A percentile compares a stretch with the other conserved stretches of the same genome.
These are phyloP conservation scores for Gobio occitaniae DNA, from an alignment of 2,797 vertebrate species.

Conservation along the genomic window DNA sequence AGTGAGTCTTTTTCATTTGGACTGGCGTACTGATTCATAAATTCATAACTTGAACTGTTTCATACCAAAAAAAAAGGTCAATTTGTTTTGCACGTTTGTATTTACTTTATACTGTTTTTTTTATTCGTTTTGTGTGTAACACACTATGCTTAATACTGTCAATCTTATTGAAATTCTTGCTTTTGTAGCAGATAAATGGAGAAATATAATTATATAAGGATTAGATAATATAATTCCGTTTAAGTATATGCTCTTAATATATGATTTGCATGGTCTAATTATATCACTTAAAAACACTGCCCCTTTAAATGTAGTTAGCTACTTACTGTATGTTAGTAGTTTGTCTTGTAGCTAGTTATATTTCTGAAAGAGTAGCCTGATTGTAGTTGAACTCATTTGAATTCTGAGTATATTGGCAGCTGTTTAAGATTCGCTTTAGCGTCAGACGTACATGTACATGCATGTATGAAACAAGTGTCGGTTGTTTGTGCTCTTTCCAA, in stretches of 20 bases:
- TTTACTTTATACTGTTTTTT: neutral
- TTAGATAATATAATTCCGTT: neutral
- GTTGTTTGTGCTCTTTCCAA: neutral
- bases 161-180: neutral
- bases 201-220: neutral
- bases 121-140: neutral
- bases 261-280: neutral
- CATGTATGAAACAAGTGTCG: neutral
- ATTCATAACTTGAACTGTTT: no score
- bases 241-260: neutral
- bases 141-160: neutral
- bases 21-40: no score
- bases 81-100: neutral
- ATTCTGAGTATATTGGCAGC: no score
- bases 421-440: neutral
- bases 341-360: neutral
- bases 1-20: no score
- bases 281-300: neutral
- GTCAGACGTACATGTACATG: neutral
- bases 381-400: neutral
- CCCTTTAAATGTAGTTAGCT: no score
- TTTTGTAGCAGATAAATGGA: no score
- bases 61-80: no score
- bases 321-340: neutral
- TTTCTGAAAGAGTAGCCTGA: neutral